A percentile compares a stretch with the other conserved stretches of the same genome.
Conservation (phyloP, 2,113 vertebrate species). For the Chelonoidis abingdonii region DNA sequence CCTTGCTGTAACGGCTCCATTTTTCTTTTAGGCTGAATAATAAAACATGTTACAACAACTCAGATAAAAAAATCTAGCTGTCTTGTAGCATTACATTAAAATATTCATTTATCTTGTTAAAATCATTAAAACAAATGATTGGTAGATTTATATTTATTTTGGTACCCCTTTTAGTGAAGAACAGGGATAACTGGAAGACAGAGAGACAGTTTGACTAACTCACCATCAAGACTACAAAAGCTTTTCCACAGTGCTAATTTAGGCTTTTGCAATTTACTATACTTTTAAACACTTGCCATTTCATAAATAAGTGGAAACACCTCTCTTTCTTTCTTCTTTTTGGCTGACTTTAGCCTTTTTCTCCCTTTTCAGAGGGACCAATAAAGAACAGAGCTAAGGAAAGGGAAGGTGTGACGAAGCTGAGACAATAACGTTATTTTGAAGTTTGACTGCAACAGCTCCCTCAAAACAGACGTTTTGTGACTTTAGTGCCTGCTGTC, state of each 20-base stretch:
- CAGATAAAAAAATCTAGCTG: background rate
- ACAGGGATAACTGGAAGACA: background rate
- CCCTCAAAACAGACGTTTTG: background rate
- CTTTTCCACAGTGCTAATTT: constrained; percentile 27
- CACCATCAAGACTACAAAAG: constrained; percentile 28
- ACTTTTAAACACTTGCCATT: background rate
- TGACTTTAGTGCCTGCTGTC: accelerated
- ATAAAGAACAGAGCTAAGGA: background rate
- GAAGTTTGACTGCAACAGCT: background rate
- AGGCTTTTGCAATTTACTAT: constrained; percentile 3
- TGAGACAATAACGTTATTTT: background rate
- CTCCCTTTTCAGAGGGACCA: background rate
- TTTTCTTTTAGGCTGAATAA: background rate
- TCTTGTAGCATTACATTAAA: constrained; percentile 12
- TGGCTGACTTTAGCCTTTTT: background rate
- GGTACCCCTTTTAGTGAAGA: background rate
- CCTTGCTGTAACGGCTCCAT: background rate
- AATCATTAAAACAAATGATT: background rate
- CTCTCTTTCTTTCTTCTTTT: constrained; percentile 8
- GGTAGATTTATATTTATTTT: background rate
- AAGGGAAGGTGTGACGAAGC: background rate
- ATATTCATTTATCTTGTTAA: background rate
- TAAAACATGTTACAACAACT: background rate
- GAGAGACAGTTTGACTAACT: background rate
- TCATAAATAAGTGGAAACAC: background rate